Base-by-base conservation (phyloP, 2,888 invertebrate genomes). In the Ichneumoninae sp. region DNA sequence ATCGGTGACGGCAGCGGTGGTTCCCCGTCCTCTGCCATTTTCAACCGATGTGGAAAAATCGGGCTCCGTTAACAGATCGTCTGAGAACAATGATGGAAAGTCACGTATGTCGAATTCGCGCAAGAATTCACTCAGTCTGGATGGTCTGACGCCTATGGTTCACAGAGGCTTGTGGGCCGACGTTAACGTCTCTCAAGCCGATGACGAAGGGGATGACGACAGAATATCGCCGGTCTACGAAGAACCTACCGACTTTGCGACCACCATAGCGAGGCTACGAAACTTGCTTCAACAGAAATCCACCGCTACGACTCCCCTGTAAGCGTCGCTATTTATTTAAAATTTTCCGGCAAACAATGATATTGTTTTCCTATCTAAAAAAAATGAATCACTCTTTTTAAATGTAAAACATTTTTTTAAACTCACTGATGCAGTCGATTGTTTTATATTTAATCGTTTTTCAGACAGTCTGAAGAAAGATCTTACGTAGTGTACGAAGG, bases 161-260 rank as follows among this genome's bases (percentile, higher is more conserved):
- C 91, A 92, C 74, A 89, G 91, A 86, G 89, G 92, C 66, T 88
- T 93, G 63, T 93, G 93, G 93, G 90, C 89, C 50, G 89, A 91
- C 65, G 74, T 86, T 8, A 88, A 89, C 74, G 87, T 91, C 63
- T 88, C 88, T 0, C 92, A 92, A 79, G 85, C 87, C 0, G 92
- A 92, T 86, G 87, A 86, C n/a, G 92, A 92, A 78, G 71, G 89
- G 4, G 92, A 92, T 1, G 93, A 91, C 7, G 92, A 92, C 63
- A 91, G 88, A 76, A 89, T 92, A 84, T 96, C 96, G 1, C 96
- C 96, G 0, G 96, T 96, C 90, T 96, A 96, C 91, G 96, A 97
- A 91, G 97, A 96, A 90, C 95, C 96, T 0, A 96, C 96, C 0
- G 96, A 96, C 93, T 95, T 97, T 71, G 96, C 96, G 79, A 95